Base-by-base conservation (phyloP, 2,888 invertebrate genomes). In the Cyrtodaria siliqua region DNA sequence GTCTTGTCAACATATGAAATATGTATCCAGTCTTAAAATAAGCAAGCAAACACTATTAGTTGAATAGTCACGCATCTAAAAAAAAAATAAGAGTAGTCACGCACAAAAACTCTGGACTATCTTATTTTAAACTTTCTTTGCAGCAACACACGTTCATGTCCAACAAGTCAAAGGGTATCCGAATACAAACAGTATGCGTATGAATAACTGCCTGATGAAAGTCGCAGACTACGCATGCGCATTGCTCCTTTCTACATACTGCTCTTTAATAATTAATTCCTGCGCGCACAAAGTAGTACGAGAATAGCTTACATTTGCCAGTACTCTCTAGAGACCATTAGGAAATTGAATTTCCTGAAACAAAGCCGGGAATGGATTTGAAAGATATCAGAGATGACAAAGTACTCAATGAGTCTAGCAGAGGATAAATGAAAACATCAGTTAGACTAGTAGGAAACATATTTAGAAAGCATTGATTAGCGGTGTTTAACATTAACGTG, bases 321-420 rank as follows among this genome's bases (percentile, higher is more conserved):
- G 50, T n/a, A 27, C 60, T 80, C 83, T 71, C 80, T n/a, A 24
- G 80, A 69, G 80, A 68, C 80, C 83, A 83, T 83, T 83, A 83
- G 83, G 80, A 78, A 83, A 83, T 83, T 83, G 78, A 78, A 78
- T 83, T 78, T 80, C 63, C 74, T 74, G 74, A 79, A 79, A 79
- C 70, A 79, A 74, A 61, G 74, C 68, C 59, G 49, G 52, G 38
- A 55, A 69, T 69, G 55, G 64, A 33, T 55, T 50, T 33, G 44
- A 73, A 63, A 55, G 56, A 49, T 53, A 69, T 49, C 59, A 42
- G 33, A 55, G 72, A 59, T 68, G 66, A 63, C 67, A 64, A 63
- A 63, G 42, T 52, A 44, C 52, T 55, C 70, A 59, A 66, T 23
- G 61, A 52, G n/a, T 42, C 47, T 57, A 33, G 47, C 50, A 33